Base-by-base conservation (phyloP, 2,113 vertebrate species). In the Microcebus jonahi region DNA sequence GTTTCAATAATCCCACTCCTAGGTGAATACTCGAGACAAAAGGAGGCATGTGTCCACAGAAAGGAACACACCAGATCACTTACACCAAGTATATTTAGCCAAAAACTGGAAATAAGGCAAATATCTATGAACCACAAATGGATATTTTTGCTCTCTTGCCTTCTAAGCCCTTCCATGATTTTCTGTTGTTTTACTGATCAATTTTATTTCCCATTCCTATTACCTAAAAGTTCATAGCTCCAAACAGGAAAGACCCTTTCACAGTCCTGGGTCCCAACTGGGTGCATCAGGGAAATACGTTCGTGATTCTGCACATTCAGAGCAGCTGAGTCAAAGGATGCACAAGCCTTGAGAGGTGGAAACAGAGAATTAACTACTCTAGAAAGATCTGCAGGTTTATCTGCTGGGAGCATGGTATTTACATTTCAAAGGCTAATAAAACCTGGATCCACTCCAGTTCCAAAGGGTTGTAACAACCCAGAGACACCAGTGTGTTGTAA, bases 251-350 rank as follows among this genome's bases (percentile, higher is more conserved):
- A 82, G 25, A 25, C 34, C 25, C 20, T 29, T 29, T 68, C 39
- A 29, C 48, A 39, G 13, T 20, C 3, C 42, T 27, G 1, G 15
- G 27, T n/a, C n/a, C 11, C 59, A 13, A 0, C 34, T 0, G 6
- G 17, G 21, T 29, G 25, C 0, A 1, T 2, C 0, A 31, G 10
- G 59, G 36, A 27, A 45, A 13, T 14, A 45, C 0, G 0, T 15
- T 27, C 11, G 34, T 29, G 23, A 57, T 23, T 29, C 11, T 45
- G 39, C 15, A 25, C 18, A 0, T 9, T 34, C 31, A 2, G 11
- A 27, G 25, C 34, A 59, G 17, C 27, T 17, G 0, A 27, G 57
- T 53, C 68, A 36, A 39, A 63, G 68, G 61, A 55, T 9, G 61
- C 23, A 25, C 14, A 21, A 21, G 23, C 15, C 48, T 13, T 21